A percentile compares a stretch with the other conserved stretches of the same genome.
phyloP scores from a whole-genome alignment of 2,113 vertebrate species.

The Perca flavescens region DNA sequence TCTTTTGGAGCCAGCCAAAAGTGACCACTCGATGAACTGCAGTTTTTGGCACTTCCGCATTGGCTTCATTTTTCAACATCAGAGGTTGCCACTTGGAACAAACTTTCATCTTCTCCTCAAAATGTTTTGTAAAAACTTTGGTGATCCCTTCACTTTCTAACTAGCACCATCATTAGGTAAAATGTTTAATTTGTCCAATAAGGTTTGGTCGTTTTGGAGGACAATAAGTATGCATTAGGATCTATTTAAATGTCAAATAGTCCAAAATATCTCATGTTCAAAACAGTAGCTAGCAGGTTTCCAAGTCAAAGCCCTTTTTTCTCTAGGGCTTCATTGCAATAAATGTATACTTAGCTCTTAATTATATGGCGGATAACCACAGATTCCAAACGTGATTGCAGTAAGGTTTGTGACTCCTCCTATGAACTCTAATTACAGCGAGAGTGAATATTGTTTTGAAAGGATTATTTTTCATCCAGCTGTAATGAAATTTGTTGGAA shows the following conservation, averaged over 20 bases:
- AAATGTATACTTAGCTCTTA: constrained; percentile 65
- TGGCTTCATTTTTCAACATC: no score
- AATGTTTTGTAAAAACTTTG: no score
- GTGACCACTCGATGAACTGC: no score
- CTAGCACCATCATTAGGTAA: no score
- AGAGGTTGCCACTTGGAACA: no score
- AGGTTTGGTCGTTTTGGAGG: no score
- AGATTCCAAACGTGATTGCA: constrained; percentile 63
- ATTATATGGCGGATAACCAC: constrained; percentile 66
- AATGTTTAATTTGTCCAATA: no score
- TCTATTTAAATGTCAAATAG: background rate
- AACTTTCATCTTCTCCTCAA: no score
- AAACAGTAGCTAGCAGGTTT: constrained; percentile 27
- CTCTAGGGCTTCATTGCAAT: constrained; percentile 23
- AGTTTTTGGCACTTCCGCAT: no score
- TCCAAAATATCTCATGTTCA: background rate
- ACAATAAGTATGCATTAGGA: background rate
- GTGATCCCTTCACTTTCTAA: no score
- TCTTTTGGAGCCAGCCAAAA: no score
- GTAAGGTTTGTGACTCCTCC: constrained; percentile 52
- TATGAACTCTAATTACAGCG: constrained; percentile 72
- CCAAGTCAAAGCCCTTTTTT: constrained; percentile 20
- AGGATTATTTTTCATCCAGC: constrained; percentile 61
- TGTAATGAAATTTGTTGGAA: constrained; percentile 62
- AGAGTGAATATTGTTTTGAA: constrained; percentile 68